Conservation (phyloP, 2,113 vertebrate genomes). For the Ictalurus punctatus region DNA sequence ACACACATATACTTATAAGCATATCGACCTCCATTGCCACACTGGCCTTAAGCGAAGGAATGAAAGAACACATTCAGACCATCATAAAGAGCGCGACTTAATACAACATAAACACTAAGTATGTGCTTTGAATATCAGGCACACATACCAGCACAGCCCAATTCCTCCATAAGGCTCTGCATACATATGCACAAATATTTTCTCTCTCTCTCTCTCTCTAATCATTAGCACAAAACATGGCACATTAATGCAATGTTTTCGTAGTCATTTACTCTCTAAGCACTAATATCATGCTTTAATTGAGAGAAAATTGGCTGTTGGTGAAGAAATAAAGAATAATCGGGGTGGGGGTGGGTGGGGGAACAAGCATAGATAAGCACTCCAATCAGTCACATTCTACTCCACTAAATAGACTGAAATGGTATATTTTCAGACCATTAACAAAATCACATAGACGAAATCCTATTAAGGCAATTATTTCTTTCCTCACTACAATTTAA, state of each 20-base stretch:
- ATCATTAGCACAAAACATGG: conserved; percentile 45
- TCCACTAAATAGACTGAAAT: conserved; percentile 80
- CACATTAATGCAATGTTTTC: conserved; percentile 58
- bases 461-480: conserved; percentile 80
- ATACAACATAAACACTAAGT: neutral
- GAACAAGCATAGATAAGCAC: conserved; percentile 78
- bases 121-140: conserved; percentile 23
- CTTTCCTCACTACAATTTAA: conserved; percentile 74
- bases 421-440: conserved; percentile 83
- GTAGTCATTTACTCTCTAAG: conserved; percentile 76
- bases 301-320: conserved; percentile 80
- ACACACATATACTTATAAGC: conserved; percentile 43
- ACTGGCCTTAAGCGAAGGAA: conserved; percentile 45
- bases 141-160: neutral
- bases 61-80: conserved; percentile 64
- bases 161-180: conserved; percentile 23
- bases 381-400: conserved; percentile 81
- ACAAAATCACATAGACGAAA: conserved; percentile 81
- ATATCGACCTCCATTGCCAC: conserved; percentile 26
- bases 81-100: conserved; percentile 53
- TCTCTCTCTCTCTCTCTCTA: conserved; percentile 27
- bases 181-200: conserved; percentile 39
- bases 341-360: conserved; percentile 51
- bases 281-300: conserved; percentile 83
- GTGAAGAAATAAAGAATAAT: conserved; percentile 77